phyloP scores from a whole-genome alignment of 2,113 vertebrate genomes.

The Spheniscus mendiculus region DNA sequence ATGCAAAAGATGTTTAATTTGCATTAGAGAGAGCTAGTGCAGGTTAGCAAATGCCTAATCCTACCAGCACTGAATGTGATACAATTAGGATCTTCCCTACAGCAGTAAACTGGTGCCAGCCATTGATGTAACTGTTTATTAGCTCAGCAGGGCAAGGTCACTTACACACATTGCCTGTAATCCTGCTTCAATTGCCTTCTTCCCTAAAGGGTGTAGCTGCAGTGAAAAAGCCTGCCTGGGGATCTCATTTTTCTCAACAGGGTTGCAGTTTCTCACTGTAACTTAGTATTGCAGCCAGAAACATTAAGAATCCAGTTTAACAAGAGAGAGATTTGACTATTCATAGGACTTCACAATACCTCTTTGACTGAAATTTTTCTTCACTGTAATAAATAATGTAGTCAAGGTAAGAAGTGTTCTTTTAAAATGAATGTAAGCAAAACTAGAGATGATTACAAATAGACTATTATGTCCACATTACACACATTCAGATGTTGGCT shows the following conservation, averaged over 20 bases:
- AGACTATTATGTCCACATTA: neutral
- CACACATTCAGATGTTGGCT: neutral
- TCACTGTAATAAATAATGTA: neutral
- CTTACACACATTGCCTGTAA: neutral
- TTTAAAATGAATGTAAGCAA: neutral
- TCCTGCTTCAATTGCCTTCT: neutral
- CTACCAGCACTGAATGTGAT: accelerated
- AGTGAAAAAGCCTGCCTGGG: neutral
- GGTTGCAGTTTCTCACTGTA: neutral
- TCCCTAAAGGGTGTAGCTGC: neutral
- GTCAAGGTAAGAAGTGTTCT: neutral
- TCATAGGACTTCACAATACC: neutral
- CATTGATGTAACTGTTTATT: neutral
- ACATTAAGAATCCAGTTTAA: neutral
- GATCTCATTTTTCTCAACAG: neutral
- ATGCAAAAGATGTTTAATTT: neutral
- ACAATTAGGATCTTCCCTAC: neutral
- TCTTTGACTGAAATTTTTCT: neutral
- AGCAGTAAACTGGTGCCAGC: neutral
- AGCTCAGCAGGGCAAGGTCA: neutral
- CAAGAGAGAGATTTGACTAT: neutral
- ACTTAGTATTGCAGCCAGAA: neutral
- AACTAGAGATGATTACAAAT: neutral
- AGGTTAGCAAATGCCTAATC: neutral
- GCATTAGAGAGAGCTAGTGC: neutral